A percentile compares a stretch with the other conserved stretches of the same genome.
These are phyloP conservation scores for Yasuhikotakia modesta DNA, from an alignment of 2,797 vertebrate species.

Conservation along the genomic window DNA sequence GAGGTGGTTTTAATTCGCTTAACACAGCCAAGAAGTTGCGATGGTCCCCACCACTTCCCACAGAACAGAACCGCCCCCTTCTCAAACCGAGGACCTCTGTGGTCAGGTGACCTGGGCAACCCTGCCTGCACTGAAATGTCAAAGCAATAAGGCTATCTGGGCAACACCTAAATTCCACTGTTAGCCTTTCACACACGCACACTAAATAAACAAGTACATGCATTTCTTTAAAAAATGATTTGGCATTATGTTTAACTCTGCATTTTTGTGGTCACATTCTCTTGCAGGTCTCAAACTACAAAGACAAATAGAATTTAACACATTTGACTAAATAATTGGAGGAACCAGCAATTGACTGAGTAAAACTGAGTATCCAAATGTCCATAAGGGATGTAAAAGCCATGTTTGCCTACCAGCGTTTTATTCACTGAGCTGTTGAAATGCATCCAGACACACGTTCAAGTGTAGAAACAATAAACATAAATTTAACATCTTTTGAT, in stretches of 20 bases:
- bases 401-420: conserved; percentile 89
- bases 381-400: conserved; percentile 84
- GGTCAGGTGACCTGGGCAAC: conserved; percentile 82
- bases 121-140: conserved; percentile 88
- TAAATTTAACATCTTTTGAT: conserved; percentile 88
- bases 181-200: conserved; percentile 31
- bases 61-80: conserved; percentile 49
- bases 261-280: conserved; percentile 14
- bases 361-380: conserved; percentile 38
- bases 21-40: conserved; percentile 76
- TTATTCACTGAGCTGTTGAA: conserved; percentile 85
- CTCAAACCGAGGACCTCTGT: conserved; percentile 70
- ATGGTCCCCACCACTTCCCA: conserved; percentile 51
- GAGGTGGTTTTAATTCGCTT: conserved; percentile 84
- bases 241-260: conserved; percentile 8
- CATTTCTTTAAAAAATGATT: conserved; percentile 9
- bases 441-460: conserved; percentile 78
- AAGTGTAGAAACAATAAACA: conserved; percentile 76
- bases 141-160: conserved; percentile 86
- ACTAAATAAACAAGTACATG: conserved; percentile 37
- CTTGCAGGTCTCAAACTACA: conserved; percentile 26
- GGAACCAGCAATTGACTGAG: conserved; percentile 33
- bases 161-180: conserved; percentile 41
- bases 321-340: conserved; percentile 20
- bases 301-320: conserved; percentile 25